Base-by-base conservation (phyloP, 2,113 vertebrate genomes). In the Catagonus wagneri region DNA sequence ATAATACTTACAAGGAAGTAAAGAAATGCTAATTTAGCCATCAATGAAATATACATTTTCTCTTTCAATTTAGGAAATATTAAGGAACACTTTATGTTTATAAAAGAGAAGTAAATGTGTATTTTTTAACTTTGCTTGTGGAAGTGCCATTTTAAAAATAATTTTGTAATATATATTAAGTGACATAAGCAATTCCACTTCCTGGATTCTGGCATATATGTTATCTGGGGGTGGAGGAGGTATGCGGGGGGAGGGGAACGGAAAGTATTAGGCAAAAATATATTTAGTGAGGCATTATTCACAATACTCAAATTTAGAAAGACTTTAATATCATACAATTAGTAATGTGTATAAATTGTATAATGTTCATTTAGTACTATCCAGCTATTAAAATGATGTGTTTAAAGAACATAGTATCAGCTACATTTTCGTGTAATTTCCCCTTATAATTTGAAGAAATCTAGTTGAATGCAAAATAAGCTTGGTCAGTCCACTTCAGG, bases 51-150 rank as follows among this genome's bases (percentile, higher is more conserved):
- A 93, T 75, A 4, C 1, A 90, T 36, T 68, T 72, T 44, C 25
- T 3, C n/a, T 86, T 94, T 93, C 63, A 89, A 25, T 25, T 69
- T 95, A 66, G 17, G 9, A 80, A 91, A 91, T 32, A 66, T 16
- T 80, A 66, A 78, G 54, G 52, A 95, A 83, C 1, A 69, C 1
- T 61, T 54, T 66, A 71, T 65, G 15, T 34, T 86, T 6, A 66
- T 76, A 52, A 83, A 90, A 83, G 54, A 52, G 6, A 87, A 15
- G 7, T 27, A 74, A 79, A 78, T 79, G 9, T 58, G 3, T 29
- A 34, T 52, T 81, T 74, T 96, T 15, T 76, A 68, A 83, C 11
- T 80, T 90, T 50, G 3, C 11, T 87, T 29, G 9, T 50, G 52
- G 36, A 86, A 75, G 9, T 83, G 4, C 2, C 36, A 63, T 84